Evolutionary conservation across 2,888 invertebrate species (phyloP), one percentile per base, ranked within the genome.

Genomic region (Drosophila monieri): DNA sequence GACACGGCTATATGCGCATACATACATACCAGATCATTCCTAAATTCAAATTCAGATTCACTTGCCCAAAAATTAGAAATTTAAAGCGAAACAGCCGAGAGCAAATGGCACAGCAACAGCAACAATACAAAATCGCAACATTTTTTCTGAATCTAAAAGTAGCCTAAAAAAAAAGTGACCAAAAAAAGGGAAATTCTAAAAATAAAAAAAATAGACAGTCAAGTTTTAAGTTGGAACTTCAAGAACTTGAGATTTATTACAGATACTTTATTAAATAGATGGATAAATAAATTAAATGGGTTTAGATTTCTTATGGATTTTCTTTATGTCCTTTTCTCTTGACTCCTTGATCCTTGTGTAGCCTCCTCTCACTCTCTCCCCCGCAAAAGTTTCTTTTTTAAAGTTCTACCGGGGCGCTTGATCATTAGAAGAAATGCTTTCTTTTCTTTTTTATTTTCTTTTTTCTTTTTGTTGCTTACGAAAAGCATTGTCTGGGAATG

Each of bases 11-110:
- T 49, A 57, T 54, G 49, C 27, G 43, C 39, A 35, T 51, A 52
- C 23, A 73, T 66, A 59, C 65, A 55, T 69, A 51, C 68, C 67
- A 87, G 78, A 78, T 81, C 72, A 76, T 87, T 87, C 67, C 72
- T 58, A 83, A 86, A 80, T 85, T 80, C 72, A 79, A 87, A 83
- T 88, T 85, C 77, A 83, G 77, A 85, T 79, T 85, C 88, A 85
- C 83, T 84, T 84, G 88, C 83, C 88, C 87, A 84, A 85, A 84
- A 84, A 84, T 84, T 87, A 87, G 88, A 84, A 84, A 87, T 77
- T 84, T 83, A 73, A 85, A 85, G 66, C 78, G 77, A 74, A 52
- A 44, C 71, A 56, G 44, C 18, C 27, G 27, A 25, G n/a, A 59
- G 56, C 61, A 43, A 60, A 62, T 67, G 67, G 54, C 61, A n/a